Evolutionary conservation across 2,113 vertebrate genomes (phyloP).

Genomic region (Solenodon paradoxus): DNA sequence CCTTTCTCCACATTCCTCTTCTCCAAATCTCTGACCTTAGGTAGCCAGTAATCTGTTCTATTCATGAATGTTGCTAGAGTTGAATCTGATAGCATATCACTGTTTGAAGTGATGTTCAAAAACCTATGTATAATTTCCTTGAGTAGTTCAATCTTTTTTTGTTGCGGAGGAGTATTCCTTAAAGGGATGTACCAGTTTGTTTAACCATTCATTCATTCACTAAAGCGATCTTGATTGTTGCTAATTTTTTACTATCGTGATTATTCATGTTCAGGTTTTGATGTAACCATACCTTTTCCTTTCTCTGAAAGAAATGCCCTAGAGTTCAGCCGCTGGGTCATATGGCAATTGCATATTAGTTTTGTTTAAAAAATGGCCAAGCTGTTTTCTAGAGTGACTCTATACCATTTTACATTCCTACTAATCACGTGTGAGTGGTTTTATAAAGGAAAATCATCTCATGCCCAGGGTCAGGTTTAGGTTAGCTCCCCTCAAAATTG

Average conservation of each 20-base stretch:
- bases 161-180: not conserved
- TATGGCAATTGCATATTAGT: not conserved
- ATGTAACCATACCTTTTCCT: conserved; percentile 20
- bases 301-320: not conserved
- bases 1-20: not conserved
- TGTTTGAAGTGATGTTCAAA: not conserved
- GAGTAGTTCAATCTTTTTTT: not conserved
- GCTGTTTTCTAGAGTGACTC: not conserved
- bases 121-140: not conserved
- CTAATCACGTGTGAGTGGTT: not conserved
- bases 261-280: not conserved
- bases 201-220: not conserved
- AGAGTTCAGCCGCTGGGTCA: not conserved
- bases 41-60: not conserved
- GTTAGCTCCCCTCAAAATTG: conserved; percentile 1
- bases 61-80: conserved; percentile 2
- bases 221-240: not conserved
- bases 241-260: not conserved
- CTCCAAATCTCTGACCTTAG: not conserved
- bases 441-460: not conserved
- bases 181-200: not conserved
- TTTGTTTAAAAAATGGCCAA: not conserved
- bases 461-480: not conserved
- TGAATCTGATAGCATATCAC: not conserved
- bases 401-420: not conserved